phyloP scores from a whole-genome alignment of 1,140 invertebrate genomes.

The Pseudomyrmex sp. region DNA sequence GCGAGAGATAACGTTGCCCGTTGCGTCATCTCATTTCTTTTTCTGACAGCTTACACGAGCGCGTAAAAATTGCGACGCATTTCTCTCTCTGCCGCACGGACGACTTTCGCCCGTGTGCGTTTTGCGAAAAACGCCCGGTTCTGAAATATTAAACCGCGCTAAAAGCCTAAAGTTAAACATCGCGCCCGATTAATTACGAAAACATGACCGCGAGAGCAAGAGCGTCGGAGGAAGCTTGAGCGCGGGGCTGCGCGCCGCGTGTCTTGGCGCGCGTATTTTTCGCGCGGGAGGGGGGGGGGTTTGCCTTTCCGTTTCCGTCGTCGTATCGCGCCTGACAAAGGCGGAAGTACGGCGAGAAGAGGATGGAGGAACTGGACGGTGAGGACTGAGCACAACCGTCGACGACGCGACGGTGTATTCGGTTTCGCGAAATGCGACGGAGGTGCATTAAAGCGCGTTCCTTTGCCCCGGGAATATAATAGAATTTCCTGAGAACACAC shows the following conservation, averaged over 20 bases:
- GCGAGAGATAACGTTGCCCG: slow-evolving; percentile 43
- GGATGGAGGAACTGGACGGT: neutral
- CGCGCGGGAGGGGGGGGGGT: neutral
- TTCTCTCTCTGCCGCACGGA: slow-evolving; percentile 48
- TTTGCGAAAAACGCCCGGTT: slow-evolving; percentile 35
- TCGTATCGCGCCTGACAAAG: slow-evolving; percentile 30
- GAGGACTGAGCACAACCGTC: neutral
- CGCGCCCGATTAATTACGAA: slow-evolving; percentile 58
- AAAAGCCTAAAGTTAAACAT: slow-evolving; percentile 62
- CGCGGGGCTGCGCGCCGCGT: neutral
- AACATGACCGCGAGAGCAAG: slow-evolving; percentile 41
- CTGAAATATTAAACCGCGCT: slow-evolving; percentile 59
- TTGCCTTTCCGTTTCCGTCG: slow-evolving; percentile 14
- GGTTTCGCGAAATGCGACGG: slow-evolving; percentile 58
- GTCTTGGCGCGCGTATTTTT: slow-evolving; percentile 41
- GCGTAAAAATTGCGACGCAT: slow-evolving; percentile 55
- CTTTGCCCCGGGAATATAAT: slow-evolving; percentile 52
- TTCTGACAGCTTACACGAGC: slow-evolving; percentile 27
- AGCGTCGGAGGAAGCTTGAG: neutral
- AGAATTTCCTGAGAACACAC: slow-evolving; percentile 41
- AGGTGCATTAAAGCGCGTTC: slow-evolving; percentile 49
- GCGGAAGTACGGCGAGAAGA: neutral
- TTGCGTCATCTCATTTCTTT: slow-evolving; percentile 19
- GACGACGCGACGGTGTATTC: slow-evolving; percentile 34
- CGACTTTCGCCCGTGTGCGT: neutral